Conservation (phyloP, 2,888 invertebrate genomes). For the Mesopsocus fuscifrons region DNA sequence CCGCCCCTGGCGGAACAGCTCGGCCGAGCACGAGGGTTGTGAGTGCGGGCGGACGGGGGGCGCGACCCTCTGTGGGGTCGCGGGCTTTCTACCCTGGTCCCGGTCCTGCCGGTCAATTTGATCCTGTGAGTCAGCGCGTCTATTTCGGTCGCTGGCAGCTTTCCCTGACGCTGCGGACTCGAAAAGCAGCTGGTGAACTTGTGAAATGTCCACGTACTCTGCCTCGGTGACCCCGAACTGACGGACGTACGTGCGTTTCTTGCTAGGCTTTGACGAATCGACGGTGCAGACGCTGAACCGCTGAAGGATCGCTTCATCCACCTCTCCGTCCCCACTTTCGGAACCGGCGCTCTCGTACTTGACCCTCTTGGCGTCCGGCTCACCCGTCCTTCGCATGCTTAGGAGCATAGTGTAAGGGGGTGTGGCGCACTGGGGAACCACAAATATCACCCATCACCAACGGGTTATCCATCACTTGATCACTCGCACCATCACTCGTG, state of each 20-base stretch:
- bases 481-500: not conserved
- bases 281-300: slow-evolving; percentile 6
- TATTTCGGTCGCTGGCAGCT: slow-evolving; percentile 18
- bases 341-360: not conserved
- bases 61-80: slow-evolving; percentile 11
- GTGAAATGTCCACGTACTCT: slow-evolving; percentile 70
- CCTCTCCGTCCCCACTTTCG: not conserved
- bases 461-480: not conserved
- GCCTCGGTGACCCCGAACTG: slow-evolving; percentile 22
- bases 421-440: not conserved
- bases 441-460: not conserved
- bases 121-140: slow-evolving; percentile 12
- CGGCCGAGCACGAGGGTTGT: slow-evolving; percentile 6
- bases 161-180: slow-evolving; percentile 27
- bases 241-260: slow-evolving; percentile 5
- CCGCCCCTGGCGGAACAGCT: not conserved
- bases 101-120: slow-evolving; percentile 21
- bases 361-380: slow-evolving; percentile 6
- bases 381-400: slow-evolving; percentile 9
- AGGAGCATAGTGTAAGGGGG: slow-evolving; percentile 5
- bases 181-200: slow-evolving; percentile 56
- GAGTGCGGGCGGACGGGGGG: slow-evolving; percentile 19
- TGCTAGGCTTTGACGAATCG: not conserved
- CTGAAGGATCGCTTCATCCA: slow-evolving; percentile 4
- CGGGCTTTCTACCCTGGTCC: slow-evolving; percentile 14